A percentile compares a stretch with the other conserved stretches of the same genome.
phyloP scores from a whole-genome alignment of 2,888 invertebrate genomes.

The Cerceris rybyensis region DNA sequence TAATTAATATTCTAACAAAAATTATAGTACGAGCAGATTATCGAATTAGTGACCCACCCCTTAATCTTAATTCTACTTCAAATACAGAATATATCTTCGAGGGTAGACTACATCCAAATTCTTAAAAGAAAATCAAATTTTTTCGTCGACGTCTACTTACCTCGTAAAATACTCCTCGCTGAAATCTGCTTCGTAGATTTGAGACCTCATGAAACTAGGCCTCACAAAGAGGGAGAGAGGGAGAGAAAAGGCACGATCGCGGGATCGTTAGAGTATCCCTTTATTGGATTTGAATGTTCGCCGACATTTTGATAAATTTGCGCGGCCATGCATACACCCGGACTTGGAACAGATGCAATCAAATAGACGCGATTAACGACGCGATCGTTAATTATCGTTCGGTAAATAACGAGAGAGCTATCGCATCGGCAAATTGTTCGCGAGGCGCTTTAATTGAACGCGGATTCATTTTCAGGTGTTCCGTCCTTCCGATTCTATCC shows the following conservation, averaged over 20 bases:
- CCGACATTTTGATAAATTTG: constrained; percentile 59
- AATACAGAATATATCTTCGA: too few relatives aligned
- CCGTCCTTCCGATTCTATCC: constrained; percentile 45
- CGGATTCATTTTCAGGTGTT: constrained; percentile 62
- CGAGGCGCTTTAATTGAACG: constrained; percentile 62
- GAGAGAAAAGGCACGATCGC: background rate
- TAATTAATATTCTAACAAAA: too few relatives aligned
- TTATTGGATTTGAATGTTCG: constrained; percentile 56
- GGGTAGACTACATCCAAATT: too few relatives aligned
- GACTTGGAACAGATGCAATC: constrained; percentile 53
- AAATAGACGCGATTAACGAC: constrained; percentile 69
- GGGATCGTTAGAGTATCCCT: constrained; percentile 33
- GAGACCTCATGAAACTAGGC: too few relatives aligned
- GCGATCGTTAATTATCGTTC: constrained; percentile 71
- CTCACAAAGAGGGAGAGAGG: background rate
- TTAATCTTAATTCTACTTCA: too few relatives aligned
- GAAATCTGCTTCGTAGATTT: too few relatives aligned
- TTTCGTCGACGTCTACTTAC: too few relatives aligned
- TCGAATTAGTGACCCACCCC: too few relatives aligned
- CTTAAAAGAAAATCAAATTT: too few relatives aligned
- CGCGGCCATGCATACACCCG: constrained; percentile 37
- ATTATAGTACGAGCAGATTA: too few relatives aligned
- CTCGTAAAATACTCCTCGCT: too few relatives aligned
- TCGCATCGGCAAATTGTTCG: constrained; percentile 62
- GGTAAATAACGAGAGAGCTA: constrained; percentile 67